Evolutionary conservation across 2,888 invertebrate genomes (phyloP).

Genomic region (Rhamphomyia laevipes): DNA sequence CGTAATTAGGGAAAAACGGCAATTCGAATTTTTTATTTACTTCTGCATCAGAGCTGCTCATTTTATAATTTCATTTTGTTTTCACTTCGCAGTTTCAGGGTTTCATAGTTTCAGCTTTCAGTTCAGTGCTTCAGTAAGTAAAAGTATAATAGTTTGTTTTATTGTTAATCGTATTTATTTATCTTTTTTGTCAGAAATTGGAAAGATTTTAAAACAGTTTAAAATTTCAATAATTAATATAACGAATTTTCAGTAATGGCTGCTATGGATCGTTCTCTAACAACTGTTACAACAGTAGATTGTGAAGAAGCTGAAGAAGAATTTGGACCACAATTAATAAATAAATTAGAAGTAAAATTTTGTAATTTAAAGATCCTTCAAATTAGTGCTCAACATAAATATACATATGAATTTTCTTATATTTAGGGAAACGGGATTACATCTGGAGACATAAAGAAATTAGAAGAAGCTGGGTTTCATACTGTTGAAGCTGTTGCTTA

Average conservation of each 20-base stretch:
- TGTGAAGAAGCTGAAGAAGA: constrained; percentile 44
- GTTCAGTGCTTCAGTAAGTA: too few species aligned
- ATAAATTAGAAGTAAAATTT: constrained; percentile 54
- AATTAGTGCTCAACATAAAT: too few species aligned
- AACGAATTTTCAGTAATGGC: constrained; percentile 4
- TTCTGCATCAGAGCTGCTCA: too few species aligned
- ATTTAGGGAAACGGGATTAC: constrained; percentile 81
- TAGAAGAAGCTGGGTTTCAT: constrained; percentile 85
- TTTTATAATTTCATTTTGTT: too few species aligned
- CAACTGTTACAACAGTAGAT: constrained; percentile 44
- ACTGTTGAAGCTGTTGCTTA: constrained; percentile 94
- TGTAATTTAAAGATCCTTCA: neutral
- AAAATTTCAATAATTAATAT: neutral
- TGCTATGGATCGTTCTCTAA: constrained; percentile 19
- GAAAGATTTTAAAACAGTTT: too few species aligned
- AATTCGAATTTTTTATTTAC: too few species aligned
- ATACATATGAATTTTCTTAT: neutral
- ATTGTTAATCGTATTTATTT: neutral
- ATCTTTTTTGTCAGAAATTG: too few species aligned
- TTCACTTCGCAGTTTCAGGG: too few species aligned
- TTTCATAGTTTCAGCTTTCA: too few species aligned
- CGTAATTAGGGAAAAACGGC: too few species aligned
- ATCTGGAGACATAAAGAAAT: constrained; percentile 79
- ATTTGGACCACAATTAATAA: constrained; percentile 58
- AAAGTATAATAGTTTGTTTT: too few species aligned